These are phyloP conservation scores for Gastracanthus pulcherrimus DNA, from an alignment of 2,888 invertebrate genomes.

Conservation along the genomic window DNA sequence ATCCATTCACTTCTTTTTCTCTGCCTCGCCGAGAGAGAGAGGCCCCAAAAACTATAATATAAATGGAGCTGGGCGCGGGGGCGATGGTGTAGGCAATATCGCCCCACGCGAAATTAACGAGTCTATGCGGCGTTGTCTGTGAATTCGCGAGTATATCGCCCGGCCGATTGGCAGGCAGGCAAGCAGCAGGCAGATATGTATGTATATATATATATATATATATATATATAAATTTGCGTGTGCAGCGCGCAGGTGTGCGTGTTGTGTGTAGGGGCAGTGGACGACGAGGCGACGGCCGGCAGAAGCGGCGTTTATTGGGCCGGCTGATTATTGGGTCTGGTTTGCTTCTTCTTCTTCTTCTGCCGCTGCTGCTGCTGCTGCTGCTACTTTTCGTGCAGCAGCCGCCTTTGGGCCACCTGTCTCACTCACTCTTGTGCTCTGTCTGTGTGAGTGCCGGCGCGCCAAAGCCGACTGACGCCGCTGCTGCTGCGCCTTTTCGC, in stretches of 20 bases:
- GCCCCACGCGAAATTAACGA: constrained; percentile 15
- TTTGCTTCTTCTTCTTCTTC: no score
- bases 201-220: background rate
- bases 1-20: no score
- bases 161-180: no score
- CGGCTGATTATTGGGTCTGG: constrained; percentile 56
- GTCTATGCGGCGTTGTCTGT: no score
- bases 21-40: no score
- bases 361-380: background rate
- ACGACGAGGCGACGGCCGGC: background rate
- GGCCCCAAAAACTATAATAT: no score
- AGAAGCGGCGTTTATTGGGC: constrained; percentile 46
- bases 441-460: background rate
- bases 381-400: constrained; percentile 15
- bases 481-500: background rate
- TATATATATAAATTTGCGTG: background rate
- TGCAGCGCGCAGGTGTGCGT: constrained; percentile 30
- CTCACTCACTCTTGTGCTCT: constrained; percentile 18
- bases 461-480: background rate
- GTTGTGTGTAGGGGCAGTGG: background rate
- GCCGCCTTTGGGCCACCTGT: constrained; percentile 46
- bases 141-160: no score
- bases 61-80: no score
- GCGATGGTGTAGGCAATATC: no score
- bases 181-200: no score